phyloP scores from a whole-genome alignment of 2,113 vertebrate genomes.

The Coreoperca whiteheadi region DNA sequence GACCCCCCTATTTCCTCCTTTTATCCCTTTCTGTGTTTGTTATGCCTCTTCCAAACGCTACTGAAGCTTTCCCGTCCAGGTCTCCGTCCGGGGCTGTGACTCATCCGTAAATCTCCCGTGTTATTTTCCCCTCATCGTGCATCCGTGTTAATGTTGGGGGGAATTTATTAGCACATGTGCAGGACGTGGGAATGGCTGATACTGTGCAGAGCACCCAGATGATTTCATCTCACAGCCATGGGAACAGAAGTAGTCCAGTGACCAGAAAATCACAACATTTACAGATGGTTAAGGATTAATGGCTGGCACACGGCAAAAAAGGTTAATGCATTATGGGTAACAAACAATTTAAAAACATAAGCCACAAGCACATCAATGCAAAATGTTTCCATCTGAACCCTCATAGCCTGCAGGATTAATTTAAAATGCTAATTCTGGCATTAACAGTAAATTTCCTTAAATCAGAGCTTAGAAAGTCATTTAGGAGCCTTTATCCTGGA shows the following conservation, averaged over 20 bases:
- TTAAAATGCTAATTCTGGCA: not conserved
- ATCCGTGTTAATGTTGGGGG: not conserved
- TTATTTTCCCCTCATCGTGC: conserved; percentile 14
- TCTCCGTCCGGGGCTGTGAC: no score
- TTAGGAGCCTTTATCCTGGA: not conserved
- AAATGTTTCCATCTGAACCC: not conserved
- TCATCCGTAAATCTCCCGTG: conserved; percentile 40
- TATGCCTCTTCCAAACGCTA: conserved; percentile 7
- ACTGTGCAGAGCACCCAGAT: conserved; percentile 27
- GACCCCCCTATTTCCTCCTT: not conserved
- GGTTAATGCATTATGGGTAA: not conserved
- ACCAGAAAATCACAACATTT: conserved; percentile 36
- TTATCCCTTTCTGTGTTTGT: conserved; percentile 5
- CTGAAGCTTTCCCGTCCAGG: conserved; percentile 17
- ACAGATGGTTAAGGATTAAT: conserved; percentile 12
- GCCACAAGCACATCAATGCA: not conserved
- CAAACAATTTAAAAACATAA: not conserved
- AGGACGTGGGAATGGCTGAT: conserved; percentile 30
- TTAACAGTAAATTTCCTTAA: not conserved
- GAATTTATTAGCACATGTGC: conserved; percentile 35
- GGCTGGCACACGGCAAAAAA: not conserved
- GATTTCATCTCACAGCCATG: conserved; percentile 15
- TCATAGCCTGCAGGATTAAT: not conserved
- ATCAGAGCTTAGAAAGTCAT: not conserved
- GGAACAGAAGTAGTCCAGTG: conserved; percentile 24